Conservation (phyloP, 2,888 invertebrate genomes). For the Leptinotarsa rubiginosa region DNA sequence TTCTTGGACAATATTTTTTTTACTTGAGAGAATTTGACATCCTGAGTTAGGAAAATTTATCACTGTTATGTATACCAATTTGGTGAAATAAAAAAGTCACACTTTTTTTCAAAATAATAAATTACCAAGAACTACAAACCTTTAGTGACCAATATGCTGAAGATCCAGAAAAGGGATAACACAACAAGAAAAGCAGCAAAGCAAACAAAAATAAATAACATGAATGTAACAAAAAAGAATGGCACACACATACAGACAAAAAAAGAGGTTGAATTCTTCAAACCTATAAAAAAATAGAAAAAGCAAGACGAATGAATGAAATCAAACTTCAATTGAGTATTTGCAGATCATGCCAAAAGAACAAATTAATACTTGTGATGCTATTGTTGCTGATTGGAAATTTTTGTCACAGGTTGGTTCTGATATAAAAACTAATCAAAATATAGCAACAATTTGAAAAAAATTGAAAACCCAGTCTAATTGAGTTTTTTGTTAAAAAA, state of each 20-base stretch:
- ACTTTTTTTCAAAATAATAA: not conserved
- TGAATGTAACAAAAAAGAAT: not conserved
- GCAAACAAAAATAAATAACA: slow-evolving; percentile 15
- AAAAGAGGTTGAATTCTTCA: not conserved
- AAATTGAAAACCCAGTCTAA: too few relatives aligned
- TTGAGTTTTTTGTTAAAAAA: too few relatives aligned
- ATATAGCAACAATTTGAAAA: not conserved
- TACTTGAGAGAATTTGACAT: too few relatives aligned
- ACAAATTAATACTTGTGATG: not conserved
- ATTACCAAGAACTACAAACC: slow-evolving; percentile 32
- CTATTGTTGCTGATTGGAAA: not conserved
- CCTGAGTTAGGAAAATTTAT: too few relatives aligned
- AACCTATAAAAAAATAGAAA: not conserved
- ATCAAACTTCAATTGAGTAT: not conserved
- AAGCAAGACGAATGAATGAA: not conserved
- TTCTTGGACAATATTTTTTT: not conserved
- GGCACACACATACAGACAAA: not conserved
- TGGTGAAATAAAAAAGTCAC: not conserved
- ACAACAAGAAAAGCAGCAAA: slow-evolving; percentile 30
- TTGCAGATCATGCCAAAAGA: not conserved
- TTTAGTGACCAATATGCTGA: slow-evolving; percentile 25
- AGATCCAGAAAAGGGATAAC: slow-evolving; percentile 17
- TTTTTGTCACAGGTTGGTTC: not conserved
- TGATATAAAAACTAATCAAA: not conserved
- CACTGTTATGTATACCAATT: too few relatives aligned